Percentiles rank a stretch among this genome's conserved stretches.
Evolutionary conservation across 2,113 vertebrate species (phyloP).

Genomic region (Recurvirostra avosetta): DNA sequence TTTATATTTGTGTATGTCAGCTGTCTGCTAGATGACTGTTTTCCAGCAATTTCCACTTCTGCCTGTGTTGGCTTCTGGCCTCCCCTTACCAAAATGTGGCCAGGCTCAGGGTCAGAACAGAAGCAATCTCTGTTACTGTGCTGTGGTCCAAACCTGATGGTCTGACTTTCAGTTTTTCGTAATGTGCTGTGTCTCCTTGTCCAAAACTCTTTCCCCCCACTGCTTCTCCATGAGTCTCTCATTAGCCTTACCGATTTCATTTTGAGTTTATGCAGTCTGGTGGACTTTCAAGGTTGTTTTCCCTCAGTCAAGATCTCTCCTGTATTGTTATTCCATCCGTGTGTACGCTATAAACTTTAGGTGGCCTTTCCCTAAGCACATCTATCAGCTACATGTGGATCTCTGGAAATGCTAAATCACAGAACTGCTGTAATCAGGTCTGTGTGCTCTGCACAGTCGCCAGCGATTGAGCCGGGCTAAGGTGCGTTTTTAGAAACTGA

Average conservation of each 20-base stretch:
- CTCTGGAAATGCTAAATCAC: conserved; percentile 35
- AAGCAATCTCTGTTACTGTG: not conserved
- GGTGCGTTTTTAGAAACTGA: not conserved
- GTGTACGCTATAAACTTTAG: not conserved
- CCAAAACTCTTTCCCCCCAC: not conserved
- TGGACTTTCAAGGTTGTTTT: conserved; percentile 26
- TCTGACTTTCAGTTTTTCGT: not conserved
- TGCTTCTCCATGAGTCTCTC: not conserved
- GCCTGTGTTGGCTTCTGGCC: not conserved
- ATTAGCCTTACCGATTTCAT: not conserved
- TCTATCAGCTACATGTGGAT: not conserved
- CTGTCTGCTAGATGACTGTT: not conserved
- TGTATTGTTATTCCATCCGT: not conserved
- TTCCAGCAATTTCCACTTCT: not conserved
- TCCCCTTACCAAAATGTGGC: not conserved
- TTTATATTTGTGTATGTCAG: not conserved
- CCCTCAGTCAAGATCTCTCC: not conserved
- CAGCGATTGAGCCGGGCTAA: not conserved
- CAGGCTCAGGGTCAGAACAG: not conserved
- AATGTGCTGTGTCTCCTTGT: not conserved
- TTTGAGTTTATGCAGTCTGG: conserved; percentile 24
- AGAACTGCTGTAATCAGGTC: conserved; percentile 23
- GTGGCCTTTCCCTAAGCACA: not conserved
- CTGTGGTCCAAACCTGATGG: not conserved
- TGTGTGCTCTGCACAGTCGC: not conserved